phyloP scores from a whole-genome alignment of 2,888 invertebrate genomes.

The Lysandra coridon region DNA sequence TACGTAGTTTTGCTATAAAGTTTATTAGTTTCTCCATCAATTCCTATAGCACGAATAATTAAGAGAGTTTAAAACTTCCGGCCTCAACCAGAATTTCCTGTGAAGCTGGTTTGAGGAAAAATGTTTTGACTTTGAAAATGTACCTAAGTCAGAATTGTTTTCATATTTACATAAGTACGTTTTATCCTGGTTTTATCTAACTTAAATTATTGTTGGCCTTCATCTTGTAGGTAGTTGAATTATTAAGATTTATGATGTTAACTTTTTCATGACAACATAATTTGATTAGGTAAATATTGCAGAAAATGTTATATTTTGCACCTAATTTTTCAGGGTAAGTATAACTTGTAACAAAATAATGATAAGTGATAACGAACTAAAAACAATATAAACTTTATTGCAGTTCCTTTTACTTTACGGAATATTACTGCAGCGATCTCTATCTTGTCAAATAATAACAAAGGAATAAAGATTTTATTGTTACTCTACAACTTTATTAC shows the following conservation, averaged over 20 bases:
- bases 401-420: background rate
- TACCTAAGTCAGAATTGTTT: background rate
- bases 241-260: background rate
- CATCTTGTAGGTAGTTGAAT: background rate
- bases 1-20: background rate
- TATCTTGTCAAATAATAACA: background rate
- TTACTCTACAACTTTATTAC: background rate
- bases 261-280: too few relatives aligned
- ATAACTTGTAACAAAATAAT: background rate
- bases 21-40: background rate
- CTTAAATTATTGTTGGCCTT: background rate
- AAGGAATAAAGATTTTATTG: background rate
- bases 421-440: background rate
- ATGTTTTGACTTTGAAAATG: background rate
- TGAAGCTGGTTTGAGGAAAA: background rate
- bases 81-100: background rate
- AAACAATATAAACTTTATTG: background rate
- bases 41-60: background rate
- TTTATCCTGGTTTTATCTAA: background rate
- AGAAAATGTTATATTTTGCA: too few relatives aligned
- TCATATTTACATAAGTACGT: too few relatives aligned
- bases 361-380: background rate
- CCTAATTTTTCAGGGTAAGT: too few relatives aligned
- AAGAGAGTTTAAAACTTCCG: constrained; percentile 1
- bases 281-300: too few relatives aligned